Evolutionary conservation across 2,888 invertebrate genomes (phyloP).

Genomic region (Hemistola chrysoprasaria): DNA sequence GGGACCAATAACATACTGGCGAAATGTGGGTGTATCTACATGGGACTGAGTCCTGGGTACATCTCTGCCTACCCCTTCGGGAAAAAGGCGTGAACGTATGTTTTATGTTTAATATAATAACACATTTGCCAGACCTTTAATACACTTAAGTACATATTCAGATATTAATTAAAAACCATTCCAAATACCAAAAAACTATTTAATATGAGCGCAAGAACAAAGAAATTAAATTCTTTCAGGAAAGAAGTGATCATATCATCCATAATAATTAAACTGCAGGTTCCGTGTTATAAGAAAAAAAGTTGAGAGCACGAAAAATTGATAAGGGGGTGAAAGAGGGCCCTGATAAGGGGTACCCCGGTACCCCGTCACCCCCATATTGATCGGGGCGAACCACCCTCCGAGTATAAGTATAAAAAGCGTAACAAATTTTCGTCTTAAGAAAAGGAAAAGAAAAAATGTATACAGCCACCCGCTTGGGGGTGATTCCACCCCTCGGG

Average conservation of each 20-base stretch:
- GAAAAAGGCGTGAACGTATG: too few species aligned
- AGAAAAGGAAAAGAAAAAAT: constrained; percentile 82
- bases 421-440: constrained; percentile 83
- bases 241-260: constrained; percentile 32
- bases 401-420: constrained; percentile 78
- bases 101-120: too few species aligned
- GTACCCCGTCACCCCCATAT: constrained; percentile 43
- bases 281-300: constrained; percentile 59
- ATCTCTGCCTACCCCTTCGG: too few species aligned
- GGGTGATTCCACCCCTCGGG: constrained; percentile 30
- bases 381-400: constrained; percentile 67
- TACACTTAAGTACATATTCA: too few species aligned
- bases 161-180: not conserved
- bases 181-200: constrained; percentile 9
- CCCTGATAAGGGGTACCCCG: constrained; percentile 59
- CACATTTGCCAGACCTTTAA: too few species aligned
- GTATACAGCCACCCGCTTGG: constrained; percentile 66
- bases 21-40: too few species aligned
- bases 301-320: constrained; percentile 73
- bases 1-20: too few species aligned
- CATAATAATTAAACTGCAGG: constrained; percentile 55
- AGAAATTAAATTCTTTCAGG: constrained; percentile 29
- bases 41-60: too few species aligned
- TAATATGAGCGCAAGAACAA: constrained; percentile 5
- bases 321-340: constrained; percentile 63